Base-by-base conservation (phyloP, 2,888 invertebrate species). In the Drosophila sordidula region DNA sequence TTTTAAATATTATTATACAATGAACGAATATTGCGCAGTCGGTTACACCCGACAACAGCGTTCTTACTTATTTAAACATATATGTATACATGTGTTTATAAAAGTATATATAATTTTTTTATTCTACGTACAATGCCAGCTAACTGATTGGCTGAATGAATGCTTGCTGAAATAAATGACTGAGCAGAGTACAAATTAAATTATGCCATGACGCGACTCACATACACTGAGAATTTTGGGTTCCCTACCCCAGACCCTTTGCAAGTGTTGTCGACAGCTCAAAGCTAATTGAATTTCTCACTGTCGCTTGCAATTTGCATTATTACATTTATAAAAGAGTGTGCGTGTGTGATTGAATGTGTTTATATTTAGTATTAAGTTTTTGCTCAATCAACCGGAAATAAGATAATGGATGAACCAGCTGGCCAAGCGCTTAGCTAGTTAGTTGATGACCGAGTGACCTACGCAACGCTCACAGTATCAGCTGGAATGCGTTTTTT, bases 291-390 rank as follows among this genome's bases (percentile, higher is more conserved):
- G 89, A 89, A 89, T 89, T 90, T 89, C 87, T 89, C 90, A 90
- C 90, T 89, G 90, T 89, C 89, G 89, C 80, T 87, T 75, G 82
- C 89, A 90, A 90, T 89, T 90, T 86, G 70, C 82, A 90, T 89
- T 90, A 89, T 88, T 84, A 75, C 86, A 82, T 80, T 88, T 89
- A 75, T 82, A 80, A 70, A 79, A 78, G 68, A 73, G 61, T 58
- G 55, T 46, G 22, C 25, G 38, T 25, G 45, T 65, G 55, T 41
- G 39, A 47, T 61, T 63, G 68, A 52, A 46, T 70, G 56, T 61
- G 50, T 70, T 79, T 64, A 63, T 87, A 76, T 80, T 86, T 86
- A 79, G 74, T 76, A 64, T 70, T 75, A 66, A 74, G 75, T 70
- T 78, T 71, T 83, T 79, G 80, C 76, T 74, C 69, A 87, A 84